Evolutionary conservation across 2,797 vertebrate genomes (phyloP).

Genomic region (Jordanella pulchra): DNA sequence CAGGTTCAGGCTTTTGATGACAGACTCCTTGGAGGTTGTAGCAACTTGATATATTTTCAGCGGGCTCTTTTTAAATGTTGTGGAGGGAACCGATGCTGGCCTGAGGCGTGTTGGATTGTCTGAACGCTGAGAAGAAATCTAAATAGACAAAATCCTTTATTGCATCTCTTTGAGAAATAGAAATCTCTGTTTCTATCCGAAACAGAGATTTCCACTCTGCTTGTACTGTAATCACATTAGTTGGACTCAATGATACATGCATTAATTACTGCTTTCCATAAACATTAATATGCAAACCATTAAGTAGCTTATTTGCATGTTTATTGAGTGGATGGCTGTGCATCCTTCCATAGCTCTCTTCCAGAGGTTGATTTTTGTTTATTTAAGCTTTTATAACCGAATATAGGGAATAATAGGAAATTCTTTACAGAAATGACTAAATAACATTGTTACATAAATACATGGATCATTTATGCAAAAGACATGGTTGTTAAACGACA

Average conservation of each 20-base stretch:
- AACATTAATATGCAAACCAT: constrained; percentile 69
- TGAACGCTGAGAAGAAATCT: background rate
- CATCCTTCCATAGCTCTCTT: constrained; percentile 38
- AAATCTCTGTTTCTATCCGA: background rate
- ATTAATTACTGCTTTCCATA: constrained; percentile 66
- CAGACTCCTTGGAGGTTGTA: constrained; percentile 24
- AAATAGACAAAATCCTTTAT: background rate
- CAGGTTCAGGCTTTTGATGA: constrained; percentile 27
- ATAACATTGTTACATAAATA: background rate
- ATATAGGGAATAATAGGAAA: background rate
- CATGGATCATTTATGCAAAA: background rate
- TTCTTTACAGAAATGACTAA: background rate
- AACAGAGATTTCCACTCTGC: constrained; percentile 12
- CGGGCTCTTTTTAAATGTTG: constrained; percentile 19
- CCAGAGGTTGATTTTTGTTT: constrained; percentile 46
- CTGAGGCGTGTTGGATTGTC: constrained; percentile 3
- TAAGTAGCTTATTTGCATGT: constrained; percentile 74
- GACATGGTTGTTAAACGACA: background rate
- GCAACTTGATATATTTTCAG: constrained; percentile 21
- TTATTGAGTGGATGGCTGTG: constrained; percentile 64
- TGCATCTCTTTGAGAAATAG: background rate
- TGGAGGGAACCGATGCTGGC: constrained; percentile 3
- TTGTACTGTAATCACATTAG: constrained; percentile 62
- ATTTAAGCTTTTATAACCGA: constrained; percentile 22
- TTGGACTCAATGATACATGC: constrained; percentile 64